Conservation (phyloP, 2,888 invertebrate species). For the Argyresthia albistria region DNA sequence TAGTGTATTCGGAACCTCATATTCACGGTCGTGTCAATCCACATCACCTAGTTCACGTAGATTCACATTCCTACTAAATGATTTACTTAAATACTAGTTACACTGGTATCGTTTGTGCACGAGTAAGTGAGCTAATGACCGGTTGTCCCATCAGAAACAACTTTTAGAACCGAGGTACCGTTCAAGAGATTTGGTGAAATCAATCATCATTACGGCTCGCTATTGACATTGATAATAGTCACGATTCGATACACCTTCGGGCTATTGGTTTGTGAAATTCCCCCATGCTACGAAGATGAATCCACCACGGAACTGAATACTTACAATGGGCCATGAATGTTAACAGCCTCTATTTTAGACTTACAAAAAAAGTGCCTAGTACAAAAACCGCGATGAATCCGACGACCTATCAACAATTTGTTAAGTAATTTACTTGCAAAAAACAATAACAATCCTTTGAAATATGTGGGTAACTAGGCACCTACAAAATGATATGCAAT, state of each 20-base stretch:
- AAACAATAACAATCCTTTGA: too few relatives aligned
- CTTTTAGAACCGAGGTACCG: constrained; percentile 38
- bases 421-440: too few relatives aligned
- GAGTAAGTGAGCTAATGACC: background rate
- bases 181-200: constrained; percentile 24
- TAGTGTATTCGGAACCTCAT: background rate
- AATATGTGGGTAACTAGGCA: too few relatives aligned
- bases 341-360: too few relatives aligned
- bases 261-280: constrained; percentile 11
- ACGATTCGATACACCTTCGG: constrained; percentile 14
- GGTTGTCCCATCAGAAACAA: constrained; percentile 21
- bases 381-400: too few relatives aligned
- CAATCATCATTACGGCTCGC: constrained; percentile 29
- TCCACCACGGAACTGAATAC: background rate
- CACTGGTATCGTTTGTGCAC: too few relatives aligned
- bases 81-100: too few relatives aligned
- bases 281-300: background rate
- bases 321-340: background rate
- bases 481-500: too few relatives aligned
- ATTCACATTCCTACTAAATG: too few relatives aligned
- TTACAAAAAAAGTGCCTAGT: too few relatives aligned
- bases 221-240: constrained; percentile 11
- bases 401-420: too few relatives aligned
- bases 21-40: background rate
- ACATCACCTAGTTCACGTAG: too few relatives aligned